Evolutionary conservation across 2,888 invertebrate genomes (phyloP), one percentile per base, ranked within the genome.

Genomic region (Acanthosepion lycidas): DNA sequence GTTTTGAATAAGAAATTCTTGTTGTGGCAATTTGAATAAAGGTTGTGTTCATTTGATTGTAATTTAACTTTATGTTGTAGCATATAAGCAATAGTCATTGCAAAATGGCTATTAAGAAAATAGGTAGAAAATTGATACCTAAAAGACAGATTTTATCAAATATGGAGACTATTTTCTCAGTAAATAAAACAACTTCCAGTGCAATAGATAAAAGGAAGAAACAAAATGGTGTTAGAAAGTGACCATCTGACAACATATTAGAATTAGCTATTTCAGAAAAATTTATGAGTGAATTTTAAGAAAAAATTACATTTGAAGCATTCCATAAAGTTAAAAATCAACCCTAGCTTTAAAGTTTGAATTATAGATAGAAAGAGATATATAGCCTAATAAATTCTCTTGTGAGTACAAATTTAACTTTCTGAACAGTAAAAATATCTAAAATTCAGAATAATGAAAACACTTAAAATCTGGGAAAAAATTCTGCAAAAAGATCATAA

Each of bases 381-480:
- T 78, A 33, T 78, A 78, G n/a, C 78, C 78, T 78, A 78, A 78
- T 78, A 78, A 78, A 78, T 78, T 78, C 12, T 78, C 78, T 78
- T 78, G n/a, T 78, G 78, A 78, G n/a, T 78, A 78, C 78, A 78
- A 78, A n/a, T n/a, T 78, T 78, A n/a, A 78, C n/a, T 78, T 78
- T 78, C 78, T 78, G 33, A 78, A 78, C n/a, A n/a, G 33, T 78
- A 59, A 59, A 59, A 4, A 59, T 20, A 59, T 59, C 59, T 59
- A 59, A 59, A 59, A 59, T 78, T 78, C 78, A 78, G n/a, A 78
- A 78, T n/a, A 78, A n/a, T 78, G 78, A 78, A 26, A 78, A 78
- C 33, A 78, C 78, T 78, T 78, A 78, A 33, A 78, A 78, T 78
- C 78, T 78, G 78, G n/a, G 78, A 78, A 78, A 42, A 33, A n/a